phyloP scores from a whole-genome alignment of 2,888 invertebrate species.

The Diaprepes abbreviatus region DNA sequence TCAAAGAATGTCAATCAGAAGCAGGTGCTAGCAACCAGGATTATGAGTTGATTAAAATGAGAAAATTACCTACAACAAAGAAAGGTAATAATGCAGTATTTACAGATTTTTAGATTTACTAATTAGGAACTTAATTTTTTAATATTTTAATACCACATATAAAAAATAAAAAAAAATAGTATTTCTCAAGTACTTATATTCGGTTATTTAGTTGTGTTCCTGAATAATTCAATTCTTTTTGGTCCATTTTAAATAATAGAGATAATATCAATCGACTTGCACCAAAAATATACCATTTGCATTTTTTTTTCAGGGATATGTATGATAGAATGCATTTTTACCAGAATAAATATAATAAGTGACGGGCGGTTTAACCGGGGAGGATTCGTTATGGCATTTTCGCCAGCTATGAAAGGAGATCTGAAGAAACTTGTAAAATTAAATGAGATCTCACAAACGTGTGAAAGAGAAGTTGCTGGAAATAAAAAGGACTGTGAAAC shows the following conservation, averaged over 20 bases:
- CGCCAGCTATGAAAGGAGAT: slow-evolving; percentile 58
- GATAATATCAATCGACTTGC: too few relatives aligned
- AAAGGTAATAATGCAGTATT: slow-evolving; percentile 33
- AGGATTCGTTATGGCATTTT: slow-evolving; percentile 59
- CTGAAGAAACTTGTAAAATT: slow-evolving; percentile 56
- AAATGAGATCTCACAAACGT: slow-evolving; percentile 58
- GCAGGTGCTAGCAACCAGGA: slow-evolving; percentile 61
- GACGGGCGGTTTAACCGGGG: slow-evolving; percentile 61
- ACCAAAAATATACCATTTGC: too few relatives aligned
- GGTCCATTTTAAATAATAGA: too few relatives aligned
- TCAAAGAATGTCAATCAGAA: slow-evolving; percentile 59
- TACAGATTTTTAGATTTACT: slow-evolving; percentile 7
- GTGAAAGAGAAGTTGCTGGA: slow-evolving; percentile 59
- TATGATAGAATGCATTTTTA: slow-evolving; percentile 63
- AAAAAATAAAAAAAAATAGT: too few relatives aligned
- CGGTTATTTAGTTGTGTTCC: too few relatives aligned
- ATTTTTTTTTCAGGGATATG: slow-evolving; percentile 57
- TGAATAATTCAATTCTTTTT: too few relatives aligned
- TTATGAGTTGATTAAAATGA: slow-evolving; percentile 56
- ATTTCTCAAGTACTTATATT: too few relatives aligned
- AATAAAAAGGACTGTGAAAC: slow-evolving; percentile 57
- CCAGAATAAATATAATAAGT: slow-evolving; percentile 60
- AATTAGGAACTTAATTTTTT: too few relatives aligned
- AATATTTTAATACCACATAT: too few relatives aligned
- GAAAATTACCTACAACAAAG: slow-evolving; percentile 60